A percentile compares a stretch with the other conserved stretches of the same genome.
These are phyloP conservation scores for Mystacides longicornis DNA, from an alignment of 2,888 invertebrate species.

Conservation along the genomic window DNA sequence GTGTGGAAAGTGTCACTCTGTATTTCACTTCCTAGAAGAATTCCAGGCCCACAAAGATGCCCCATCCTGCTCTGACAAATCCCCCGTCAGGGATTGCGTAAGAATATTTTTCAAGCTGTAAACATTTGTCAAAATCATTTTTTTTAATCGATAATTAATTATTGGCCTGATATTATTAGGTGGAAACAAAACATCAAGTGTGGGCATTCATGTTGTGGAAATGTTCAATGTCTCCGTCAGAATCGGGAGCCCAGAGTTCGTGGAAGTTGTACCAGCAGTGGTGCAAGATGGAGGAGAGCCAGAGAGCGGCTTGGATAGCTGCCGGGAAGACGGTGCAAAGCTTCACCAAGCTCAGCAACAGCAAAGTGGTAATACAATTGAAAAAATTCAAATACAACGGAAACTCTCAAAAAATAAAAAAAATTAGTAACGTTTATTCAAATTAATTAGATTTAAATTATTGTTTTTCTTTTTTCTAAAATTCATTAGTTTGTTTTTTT, in stretches of 20 bases:
- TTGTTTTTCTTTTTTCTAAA: too few species aligned
- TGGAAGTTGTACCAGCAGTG: conserved; percentile 80
- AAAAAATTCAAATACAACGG: too few species aligned
- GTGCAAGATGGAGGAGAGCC: conserved; percentile 69
- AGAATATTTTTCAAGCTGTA: conserved; percentile 29
- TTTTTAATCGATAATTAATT: neutral
- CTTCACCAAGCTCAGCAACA: conserved; percentile 57
- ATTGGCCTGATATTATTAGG: conserved; percentile 36
- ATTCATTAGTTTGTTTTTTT: too few species aligned
- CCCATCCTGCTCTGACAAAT: conserved; percentile 53
- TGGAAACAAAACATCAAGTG: conserved; percentile 73
- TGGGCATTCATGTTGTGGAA: conserved; percentile 85
- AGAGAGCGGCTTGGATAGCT: conserved; percentile 70
- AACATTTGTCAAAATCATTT: neutral
- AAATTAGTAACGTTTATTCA: too few species aligned
- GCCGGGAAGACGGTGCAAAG: conserved; percentile 72
- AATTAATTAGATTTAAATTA: too few species aligned
- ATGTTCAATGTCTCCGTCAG: conserved; percentile 39
- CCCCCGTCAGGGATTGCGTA: conserved; percentile 60
- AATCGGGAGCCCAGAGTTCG: conserved; percentile 51
- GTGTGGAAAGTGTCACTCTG: conserved; percentile 75
- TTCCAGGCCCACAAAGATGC: conserved; percentile 65
- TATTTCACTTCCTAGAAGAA: conserved; percentile 72
- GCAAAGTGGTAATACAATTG: conserved; percentile 62
- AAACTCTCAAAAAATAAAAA: too few species aligned